phyloP scores from a whole-genome alignment of 2,888 invertebrate species.

The Melanostoma mellinum region DNA sequence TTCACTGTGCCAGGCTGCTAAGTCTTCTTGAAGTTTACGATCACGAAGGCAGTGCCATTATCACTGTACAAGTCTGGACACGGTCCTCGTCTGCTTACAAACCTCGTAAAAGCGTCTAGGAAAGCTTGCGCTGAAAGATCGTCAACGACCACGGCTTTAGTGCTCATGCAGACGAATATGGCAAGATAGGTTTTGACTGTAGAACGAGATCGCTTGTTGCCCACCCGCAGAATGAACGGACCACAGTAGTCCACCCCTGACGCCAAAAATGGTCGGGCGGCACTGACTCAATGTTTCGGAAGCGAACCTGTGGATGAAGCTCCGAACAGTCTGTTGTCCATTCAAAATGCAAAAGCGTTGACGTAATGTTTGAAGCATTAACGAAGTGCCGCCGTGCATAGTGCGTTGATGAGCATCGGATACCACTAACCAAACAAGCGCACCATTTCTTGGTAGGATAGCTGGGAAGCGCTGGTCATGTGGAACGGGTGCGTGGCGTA shows the following conservation, averaged over 20 bases:
- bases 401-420: slow-evolving; percentile 3
- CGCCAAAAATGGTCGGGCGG: background rate
- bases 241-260: background rate
- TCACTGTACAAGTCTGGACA: too few species aligned
- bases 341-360: slow-evolving; percentile 6
- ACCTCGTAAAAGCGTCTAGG: too few species aligned
- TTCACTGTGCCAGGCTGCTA: too few species aligned
- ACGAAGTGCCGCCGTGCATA: slow-evolving; percentile 18
- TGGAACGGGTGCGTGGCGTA: background rate
- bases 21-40: too few species aligned
- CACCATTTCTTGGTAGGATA: slow-evolving; percentile 1
- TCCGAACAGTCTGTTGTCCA: slow-evolving; percentile 13
- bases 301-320: slow-evolving; percentile 19
- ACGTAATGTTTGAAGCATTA: slow-evolving; percentile 27
- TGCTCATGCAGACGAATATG: too few species aligned
- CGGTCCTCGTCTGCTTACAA: too few species aligned
- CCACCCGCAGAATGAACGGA: too few species aligned
- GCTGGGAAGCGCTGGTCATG: slow-evolving; percentile 2
- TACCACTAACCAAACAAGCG: background rate
- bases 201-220: too few species aligned
- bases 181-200: too few species aligned
- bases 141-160: too few species aligned
- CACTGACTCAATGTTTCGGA: slow-evolving; percentile 16
- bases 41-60: too few species aligned
- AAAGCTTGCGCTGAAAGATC: too few species aligned